These are phyloP conservation scores for Shargacucullia verbasci DNA, from an alignment of 2,888 invertebrate genomes.

Conservation along the genomic window DNA sequence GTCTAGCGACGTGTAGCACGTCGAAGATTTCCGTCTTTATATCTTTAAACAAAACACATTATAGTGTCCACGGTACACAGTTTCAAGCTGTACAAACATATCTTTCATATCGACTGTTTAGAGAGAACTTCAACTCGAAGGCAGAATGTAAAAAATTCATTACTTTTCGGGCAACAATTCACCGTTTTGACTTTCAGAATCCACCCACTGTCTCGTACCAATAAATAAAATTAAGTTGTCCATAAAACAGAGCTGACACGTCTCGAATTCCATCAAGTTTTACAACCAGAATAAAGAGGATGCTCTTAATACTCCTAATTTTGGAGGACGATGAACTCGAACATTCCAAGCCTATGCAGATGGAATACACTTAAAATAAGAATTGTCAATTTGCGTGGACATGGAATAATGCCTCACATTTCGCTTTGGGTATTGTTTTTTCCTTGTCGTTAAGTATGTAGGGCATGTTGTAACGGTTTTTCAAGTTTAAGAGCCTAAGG, in stretches of 20 bases:
- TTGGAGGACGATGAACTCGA: constrained; percentile 63
- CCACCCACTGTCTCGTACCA: constrained; percentile 4
- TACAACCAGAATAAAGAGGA: constrained; percentile 65
- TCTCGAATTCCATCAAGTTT: constrained; percentile 56
- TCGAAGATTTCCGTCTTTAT: neutral
- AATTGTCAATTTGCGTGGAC: constrained; percentile 37
- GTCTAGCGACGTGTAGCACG: neutral
- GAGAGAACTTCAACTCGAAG: neutral
- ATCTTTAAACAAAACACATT: constrained; percentile 1
- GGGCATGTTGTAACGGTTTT: too few species aligned
- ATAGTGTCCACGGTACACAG: neutral
- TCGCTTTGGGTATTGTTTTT: constrained; percentile 28
- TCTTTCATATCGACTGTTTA: constrained; percentile 1
- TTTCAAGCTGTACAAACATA: constrained; percentile 25
- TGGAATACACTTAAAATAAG: constrained; percentile 46
- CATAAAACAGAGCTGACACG: constrained; percentile 63
- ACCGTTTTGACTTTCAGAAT: neutral
- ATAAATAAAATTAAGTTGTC: constrained; percentile 29
- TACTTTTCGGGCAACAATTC: neutral
- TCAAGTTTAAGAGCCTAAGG: too few species aligned
- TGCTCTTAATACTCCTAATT: constrained; percentile 62
- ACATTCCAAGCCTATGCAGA: constrained; percentile 47
- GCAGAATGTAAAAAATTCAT: constrained; percentile 2
- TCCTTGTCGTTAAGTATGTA: neutral
- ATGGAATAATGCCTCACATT: constrained; percentile 25